A percentile compares a stretch with the other conserved stretches of the same genome.
phyloP scores from a whole-genome alignment of 2,113 vertebrate species.

The Oncorhynchus gorbuscha region DNA sequence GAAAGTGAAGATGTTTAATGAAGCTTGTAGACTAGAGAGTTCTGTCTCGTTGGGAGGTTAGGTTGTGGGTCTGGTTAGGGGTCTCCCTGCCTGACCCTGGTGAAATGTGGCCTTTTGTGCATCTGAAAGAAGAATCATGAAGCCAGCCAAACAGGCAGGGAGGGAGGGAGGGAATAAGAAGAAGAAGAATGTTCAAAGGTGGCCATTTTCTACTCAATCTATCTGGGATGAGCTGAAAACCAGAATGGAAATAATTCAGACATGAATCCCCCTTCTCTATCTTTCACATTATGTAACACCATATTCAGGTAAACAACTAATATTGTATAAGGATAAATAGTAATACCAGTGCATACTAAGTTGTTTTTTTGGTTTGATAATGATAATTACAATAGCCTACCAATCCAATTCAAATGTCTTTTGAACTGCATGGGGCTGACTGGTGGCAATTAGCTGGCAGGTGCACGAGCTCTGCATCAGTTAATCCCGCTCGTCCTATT shows the following conservation, averaged over 20 bases:
- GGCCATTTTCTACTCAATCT: neutral
- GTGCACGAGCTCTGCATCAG: conserved; percentile 45
- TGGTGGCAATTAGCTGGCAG: conserved; percentile 65
- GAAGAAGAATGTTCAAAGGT: neutral
- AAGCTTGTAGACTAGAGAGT: neutral
- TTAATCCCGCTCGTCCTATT: conserved; percentile 57
- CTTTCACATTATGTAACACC: neutral
- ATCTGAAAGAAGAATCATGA: neutral
- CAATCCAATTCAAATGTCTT: conserved; percentile 14
- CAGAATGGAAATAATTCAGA: neutral
- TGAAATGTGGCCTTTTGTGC: conserved; percentile 6
- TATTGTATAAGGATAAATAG: neutral
- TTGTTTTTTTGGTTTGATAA: conserved; percentile 31
- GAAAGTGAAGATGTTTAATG: too few species aligned
- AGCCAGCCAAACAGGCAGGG: too few species aligned
- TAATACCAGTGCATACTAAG: neutral
- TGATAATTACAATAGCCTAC: conserved; percentile 32
- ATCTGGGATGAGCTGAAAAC: neutral
- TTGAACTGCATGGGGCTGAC: conserved; percentile 22
- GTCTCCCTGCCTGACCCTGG: neutral
- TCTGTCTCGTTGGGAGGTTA: neutral
- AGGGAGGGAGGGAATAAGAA: too few species aligned
- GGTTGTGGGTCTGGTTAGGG: neutral
- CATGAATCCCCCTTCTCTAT: neutral
- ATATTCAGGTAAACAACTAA: neutral